These are phyloP conservation scores for Gasteruption jaculator DNA, from an alignment of 2,888 invertebrate species.

Conservation along the genomic window DNA sequence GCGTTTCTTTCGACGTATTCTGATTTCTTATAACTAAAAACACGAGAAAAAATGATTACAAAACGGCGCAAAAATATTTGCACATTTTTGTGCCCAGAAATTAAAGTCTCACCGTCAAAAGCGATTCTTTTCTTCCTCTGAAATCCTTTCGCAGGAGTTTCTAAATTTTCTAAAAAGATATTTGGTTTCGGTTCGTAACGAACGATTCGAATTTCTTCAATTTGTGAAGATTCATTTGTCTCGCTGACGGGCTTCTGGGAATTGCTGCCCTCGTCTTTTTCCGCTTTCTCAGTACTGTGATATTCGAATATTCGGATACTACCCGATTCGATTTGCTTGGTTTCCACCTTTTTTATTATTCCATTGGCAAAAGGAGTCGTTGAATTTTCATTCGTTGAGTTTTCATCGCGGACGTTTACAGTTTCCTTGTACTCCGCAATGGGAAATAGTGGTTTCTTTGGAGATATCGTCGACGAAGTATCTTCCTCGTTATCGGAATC, in stretches of 20 bases:
- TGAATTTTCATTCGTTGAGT: conserved; percentile 16
- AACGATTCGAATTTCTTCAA: conserved; percentile 17
- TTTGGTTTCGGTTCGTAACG: conserved; percentile 31
- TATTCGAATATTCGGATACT: conserved; percentile 33
- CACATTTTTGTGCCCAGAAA: too few species aligned
- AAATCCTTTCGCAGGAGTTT: conserved; percentile 52
- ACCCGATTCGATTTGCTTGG: conserved; percentile 26
- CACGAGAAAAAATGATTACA: background rate
- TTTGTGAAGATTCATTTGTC: too few species aligned
- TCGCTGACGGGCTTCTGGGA: too few species aligned
- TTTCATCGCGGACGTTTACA: background rate
- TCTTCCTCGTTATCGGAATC: conserved; percentile 54
- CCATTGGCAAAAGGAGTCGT: conserved; percentile 9
- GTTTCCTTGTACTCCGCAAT: conserved; percentile 42
- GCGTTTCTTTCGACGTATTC: conserved; percentile 13
- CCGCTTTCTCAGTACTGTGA: conserved; percentile 17
- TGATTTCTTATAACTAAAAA: background rate
- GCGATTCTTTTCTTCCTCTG: conserved; percentile 57
- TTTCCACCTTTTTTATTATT: conserved; percentile 28
- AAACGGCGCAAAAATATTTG: too few species aligned
- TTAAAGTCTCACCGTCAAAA: conserved; percentile 40
- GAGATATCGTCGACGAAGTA: conserved; percentile 27
- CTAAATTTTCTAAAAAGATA: conserved; percentile 42
- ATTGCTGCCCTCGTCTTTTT: conserved; percentile 22
- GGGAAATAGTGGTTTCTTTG: conserved; percentile 52